Conservation (phyloP, 92 coral and sea anemone genomes). For the Micromussa lordhowensis region DNA sequence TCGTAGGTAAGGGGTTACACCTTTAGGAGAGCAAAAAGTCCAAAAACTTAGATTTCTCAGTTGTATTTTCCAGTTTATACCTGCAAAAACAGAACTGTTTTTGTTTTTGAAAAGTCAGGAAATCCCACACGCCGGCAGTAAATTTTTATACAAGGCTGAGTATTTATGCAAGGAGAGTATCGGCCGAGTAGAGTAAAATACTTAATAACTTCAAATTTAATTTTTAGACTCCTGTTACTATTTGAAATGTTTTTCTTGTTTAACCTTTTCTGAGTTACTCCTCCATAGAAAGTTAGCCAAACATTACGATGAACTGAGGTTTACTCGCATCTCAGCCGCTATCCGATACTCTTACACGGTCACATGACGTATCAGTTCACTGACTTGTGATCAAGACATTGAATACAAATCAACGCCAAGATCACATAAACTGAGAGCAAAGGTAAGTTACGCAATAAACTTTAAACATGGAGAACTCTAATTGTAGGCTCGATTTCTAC, state of each 20-base stretch:
- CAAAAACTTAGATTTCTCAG: neutral
- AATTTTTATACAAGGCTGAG: neutral
- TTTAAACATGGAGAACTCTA: neutral
- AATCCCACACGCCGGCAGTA: neutral
- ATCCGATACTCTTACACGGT: no score
- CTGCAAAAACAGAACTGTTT: neutral
- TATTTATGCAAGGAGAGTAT: no score
- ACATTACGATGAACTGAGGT: no score
- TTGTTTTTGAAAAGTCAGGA: neutral
- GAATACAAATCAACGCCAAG: neutral
- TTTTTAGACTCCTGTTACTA: neutral
- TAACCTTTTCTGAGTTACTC: neutral
- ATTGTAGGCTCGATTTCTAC: neutral
- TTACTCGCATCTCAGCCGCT: no score
- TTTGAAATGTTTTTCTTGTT: neutral
- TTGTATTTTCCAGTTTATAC: neutral
- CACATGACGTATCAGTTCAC: no score
- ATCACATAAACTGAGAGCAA: neutral
- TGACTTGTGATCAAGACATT: neutral
- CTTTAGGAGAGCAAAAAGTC: neutral
- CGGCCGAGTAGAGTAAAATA: no score
- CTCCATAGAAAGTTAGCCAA: no score
- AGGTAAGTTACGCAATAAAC: neutral
- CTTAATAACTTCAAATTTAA: neutral
- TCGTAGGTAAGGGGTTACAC: conserved; percentile 30